These are phyloP conservation scores for Drymodes brunneopygia DNA, from an alignment of 2,113 vertebrate species.

Conservation along the genomic window DNA sequence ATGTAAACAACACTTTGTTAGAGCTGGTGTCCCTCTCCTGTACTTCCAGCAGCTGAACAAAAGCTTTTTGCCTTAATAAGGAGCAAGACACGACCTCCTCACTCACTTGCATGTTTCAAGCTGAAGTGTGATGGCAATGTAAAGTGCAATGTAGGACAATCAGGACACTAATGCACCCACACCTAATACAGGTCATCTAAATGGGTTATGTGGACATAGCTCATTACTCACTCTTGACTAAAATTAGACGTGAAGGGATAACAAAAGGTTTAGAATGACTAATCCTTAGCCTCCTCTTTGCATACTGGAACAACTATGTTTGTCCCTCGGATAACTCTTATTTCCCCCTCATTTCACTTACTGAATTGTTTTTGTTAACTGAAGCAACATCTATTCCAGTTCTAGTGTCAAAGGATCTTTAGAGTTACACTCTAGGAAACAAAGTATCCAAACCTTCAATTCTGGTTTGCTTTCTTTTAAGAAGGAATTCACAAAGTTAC, in stretches of 20 bases:
- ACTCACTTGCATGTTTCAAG: neutral
- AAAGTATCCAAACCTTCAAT: neutral
- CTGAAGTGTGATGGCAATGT: neutral
- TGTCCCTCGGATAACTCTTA: neutral
- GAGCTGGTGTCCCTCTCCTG: neutral
- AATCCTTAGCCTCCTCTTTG: neutral
- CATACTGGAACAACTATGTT: neutral
- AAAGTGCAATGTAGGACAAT: neutral
- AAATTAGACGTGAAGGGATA: slow-evolving; percentile 4
- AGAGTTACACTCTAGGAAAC: neutral
- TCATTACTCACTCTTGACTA: neutral
- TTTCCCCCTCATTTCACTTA: neutral
- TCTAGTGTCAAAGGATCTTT: neutral
- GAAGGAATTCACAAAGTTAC: neutral
- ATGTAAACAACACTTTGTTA: neutral
- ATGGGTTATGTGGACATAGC: neutral
- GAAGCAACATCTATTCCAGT: neutral
- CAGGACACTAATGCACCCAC: neutral
- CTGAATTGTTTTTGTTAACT: neutral
- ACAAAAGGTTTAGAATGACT: neutral
- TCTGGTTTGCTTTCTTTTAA: neutral
- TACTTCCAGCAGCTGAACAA: neutral
- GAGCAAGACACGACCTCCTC: neutral
- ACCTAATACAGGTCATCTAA: neutral
- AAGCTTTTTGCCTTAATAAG: neutral